phyloP scores from a whole-genome alignment of 2,113 vertebrate genomes.

The Tupaia chinensis region DNA sequence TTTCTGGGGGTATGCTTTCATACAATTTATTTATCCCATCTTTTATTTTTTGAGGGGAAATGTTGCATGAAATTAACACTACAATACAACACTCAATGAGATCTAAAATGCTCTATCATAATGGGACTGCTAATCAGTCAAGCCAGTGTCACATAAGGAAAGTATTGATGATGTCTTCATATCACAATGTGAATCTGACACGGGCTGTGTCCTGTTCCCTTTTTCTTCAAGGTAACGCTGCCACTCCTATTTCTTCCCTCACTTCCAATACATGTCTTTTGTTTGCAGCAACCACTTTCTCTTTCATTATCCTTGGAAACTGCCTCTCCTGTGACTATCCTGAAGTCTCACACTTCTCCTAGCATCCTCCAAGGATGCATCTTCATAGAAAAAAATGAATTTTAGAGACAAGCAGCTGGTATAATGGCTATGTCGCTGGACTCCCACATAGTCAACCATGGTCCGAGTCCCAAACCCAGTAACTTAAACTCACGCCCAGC shows the following conservation, averaged over 20 bases:
- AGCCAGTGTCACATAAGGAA: background rate
- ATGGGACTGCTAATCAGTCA: background rate
- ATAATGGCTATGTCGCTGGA: too few species aligned
- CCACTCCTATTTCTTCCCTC: background rate
- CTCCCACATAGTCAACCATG: too few species aligned
- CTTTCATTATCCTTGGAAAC: background rate
- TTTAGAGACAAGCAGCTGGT: too few species aligned
- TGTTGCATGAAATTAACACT: constrained; percentile 63
- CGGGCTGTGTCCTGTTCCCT: background rate
- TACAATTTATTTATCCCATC: constrained; percentile 49
- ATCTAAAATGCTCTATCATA: background rate
- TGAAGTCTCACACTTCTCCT: background rate
- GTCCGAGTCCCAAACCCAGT: too few species aligned
- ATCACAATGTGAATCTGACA: background rate
- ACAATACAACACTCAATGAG: background rate
- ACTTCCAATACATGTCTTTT: background rate
- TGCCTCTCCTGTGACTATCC: background rate
- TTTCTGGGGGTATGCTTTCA: background rate
- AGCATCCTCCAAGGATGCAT: background rate
- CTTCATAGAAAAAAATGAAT: background rate
- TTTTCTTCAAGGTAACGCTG: background rate
- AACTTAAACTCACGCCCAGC: too few species aligned
- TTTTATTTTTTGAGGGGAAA: constrained; percentile 63
- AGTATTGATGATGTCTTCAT: background rate
- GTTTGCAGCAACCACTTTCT: background rate